These are phyloP conservation scores for Thinocorus orbignyianus DNA, from an alignment of 2,113 vertebrate genomes.

Conservation along the genomic window DNA sequence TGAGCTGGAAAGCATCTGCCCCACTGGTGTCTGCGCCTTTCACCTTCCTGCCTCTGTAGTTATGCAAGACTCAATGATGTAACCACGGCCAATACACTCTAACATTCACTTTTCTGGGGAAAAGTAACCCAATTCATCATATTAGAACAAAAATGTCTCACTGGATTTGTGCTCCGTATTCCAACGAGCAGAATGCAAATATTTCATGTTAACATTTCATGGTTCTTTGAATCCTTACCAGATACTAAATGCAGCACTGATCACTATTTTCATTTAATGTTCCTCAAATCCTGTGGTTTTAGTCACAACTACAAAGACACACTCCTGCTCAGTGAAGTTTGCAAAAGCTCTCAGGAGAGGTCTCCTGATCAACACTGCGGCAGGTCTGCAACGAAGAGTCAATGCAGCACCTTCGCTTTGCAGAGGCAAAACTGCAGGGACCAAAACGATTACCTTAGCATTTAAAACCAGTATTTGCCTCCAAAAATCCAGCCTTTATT, in stretches of 20 bases:
- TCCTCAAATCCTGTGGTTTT: neutral
- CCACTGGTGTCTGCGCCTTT: neutral
- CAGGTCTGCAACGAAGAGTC: neutral
- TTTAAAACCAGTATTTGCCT: neutral
- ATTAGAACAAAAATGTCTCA: neutral
- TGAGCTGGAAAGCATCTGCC: neutral
- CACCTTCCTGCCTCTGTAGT: neutral
- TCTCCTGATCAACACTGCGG: neutral
- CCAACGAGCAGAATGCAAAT: neutral
- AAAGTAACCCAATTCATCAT: neutral
- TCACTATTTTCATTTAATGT: neutral
- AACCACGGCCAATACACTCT: neutral
- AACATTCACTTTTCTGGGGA: neutral
- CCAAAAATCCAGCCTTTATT: neutral
- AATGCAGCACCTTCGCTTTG: neutral
- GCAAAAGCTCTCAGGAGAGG: neutral
- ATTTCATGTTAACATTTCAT: neutral
- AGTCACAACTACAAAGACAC: neutral
- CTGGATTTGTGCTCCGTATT: neutral
- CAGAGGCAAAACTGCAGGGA: neutral
- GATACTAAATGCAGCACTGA: neutral
- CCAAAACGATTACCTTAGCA: neutral
- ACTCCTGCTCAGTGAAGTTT: neutral
- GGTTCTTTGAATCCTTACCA: neutral
- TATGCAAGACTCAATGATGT: neutral